Conservation (phyloP, 2,797 vertebrate genomes). For the Artibeus lituratus region DNA sequence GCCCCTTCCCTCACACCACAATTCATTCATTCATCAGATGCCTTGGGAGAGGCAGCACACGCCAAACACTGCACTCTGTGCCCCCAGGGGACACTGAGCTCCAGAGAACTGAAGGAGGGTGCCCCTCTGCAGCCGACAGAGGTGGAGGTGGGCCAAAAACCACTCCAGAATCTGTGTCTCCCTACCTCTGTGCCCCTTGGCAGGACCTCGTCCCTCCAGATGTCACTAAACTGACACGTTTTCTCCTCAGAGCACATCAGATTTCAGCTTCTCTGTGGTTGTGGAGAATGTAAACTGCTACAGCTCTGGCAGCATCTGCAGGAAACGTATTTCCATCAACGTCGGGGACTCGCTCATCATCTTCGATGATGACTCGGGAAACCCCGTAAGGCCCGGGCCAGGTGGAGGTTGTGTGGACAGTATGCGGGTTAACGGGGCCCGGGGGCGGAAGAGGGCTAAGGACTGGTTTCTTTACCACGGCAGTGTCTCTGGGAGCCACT, state of each 20-base stretch:
- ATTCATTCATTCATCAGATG: not conserved
- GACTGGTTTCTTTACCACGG: not conserved
- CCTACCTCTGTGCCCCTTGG: not conserved
- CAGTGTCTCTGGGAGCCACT: not conserved
- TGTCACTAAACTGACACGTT: not conserved
- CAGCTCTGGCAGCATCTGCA: conserved; percentile 90
- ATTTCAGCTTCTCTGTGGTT: conserved; percentile 87
- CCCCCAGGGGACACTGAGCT: not conserved
- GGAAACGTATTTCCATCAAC: conserved; percentile 90
- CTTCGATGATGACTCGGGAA: conserved; percentile 92
- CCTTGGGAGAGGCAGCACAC: not conserved
- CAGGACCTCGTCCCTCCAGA: not conserved
- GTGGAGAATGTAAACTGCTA: conserved; percentile 94
- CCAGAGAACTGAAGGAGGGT: not conserved
- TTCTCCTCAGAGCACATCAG: conserved; percentile 85
- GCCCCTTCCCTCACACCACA: not conserved
- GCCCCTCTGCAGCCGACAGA: not conserved
- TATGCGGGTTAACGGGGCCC: not conserved
- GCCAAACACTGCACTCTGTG: not conserved
- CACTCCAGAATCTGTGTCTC: accelerated
- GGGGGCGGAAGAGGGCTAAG: not conserved
- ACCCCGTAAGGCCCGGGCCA: conserved; percentile 86
- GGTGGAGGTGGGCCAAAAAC: not conserved
- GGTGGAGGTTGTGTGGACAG: not conserved
- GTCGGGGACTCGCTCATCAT: conserved; percentile 88